A percentile compares a stretch with the other conserved stretches of the same genome.
Conservation (phyloP, 2,888 invertebrate genomes). For the Trachelus troglodyta region DNA sequence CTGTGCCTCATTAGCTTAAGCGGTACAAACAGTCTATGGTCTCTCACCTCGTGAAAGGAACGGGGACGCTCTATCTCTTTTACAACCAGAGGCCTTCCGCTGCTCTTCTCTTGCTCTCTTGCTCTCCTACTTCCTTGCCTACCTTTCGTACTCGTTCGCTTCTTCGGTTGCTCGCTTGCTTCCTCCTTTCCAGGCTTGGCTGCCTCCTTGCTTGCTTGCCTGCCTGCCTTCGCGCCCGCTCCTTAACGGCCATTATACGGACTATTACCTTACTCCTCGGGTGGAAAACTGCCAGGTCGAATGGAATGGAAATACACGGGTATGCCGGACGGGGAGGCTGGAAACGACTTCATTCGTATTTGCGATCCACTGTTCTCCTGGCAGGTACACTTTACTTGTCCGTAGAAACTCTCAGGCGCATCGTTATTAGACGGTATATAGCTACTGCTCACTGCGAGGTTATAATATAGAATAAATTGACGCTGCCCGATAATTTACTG, state of each 20-base stretch:
- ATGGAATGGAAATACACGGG: constrained; percentile 12
- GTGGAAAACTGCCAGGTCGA: constrained; percentile 32
- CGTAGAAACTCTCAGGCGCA: background rate
- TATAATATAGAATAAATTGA: background rate
- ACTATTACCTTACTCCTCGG: constrained; percentile 37
- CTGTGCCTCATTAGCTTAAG: constrained; percentile 64
- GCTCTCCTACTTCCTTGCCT: background rate
- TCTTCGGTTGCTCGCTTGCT: background rate
- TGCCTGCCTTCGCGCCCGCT: constrained; percentile 15
- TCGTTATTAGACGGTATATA: background rate
- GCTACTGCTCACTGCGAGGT: background rate
- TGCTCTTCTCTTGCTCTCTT: background rate
- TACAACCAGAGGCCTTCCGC: background rate
- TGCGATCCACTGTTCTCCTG: background rate
- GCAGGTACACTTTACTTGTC: background rate
- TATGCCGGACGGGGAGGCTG: constrained; percentile 11
- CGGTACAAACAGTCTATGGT: constrained; percentile 56
- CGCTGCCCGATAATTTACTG: background rate
- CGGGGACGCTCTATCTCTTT: constrained; percentile 16
- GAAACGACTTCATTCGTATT: constrained; percentile 18
- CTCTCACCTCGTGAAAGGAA: constrained; percentile 37
- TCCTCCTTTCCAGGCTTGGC: background rate
- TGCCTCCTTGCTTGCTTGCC: constrained; percentile 3
- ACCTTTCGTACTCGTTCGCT: background rate
- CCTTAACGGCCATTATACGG: constrained; percentile 40